These are phyloP conservation scores for Drepana arcuata DNA, from an alignment of 1,140 invertebrate genomes.

Conservation along the genomic window DNA sequence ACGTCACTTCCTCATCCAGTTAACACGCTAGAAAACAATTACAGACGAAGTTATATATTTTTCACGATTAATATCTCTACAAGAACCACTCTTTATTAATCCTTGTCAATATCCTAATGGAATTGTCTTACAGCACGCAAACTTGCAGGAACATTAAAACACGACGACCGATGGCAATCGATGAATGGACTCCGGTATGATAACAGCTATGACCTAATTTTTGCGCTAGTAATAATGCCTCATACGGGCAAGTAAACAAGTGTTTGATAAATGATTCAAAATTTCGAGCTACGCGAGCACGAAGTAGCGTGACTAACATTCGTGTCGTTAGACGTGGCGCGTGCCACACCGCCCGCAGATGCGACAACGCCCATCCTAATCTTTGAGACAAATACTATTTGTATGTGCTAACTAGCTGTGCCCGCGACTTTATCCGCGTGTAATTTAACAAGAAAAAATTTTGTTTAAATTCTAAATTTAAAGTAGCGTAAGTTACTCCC, in stretches of 20 bases:
- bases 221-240: conserved; percentile 11
- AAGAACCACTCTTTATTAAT: conserved; percentile 6
- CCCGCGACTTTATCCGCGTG: too few relatives aligned
- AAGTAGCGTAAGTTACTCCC: too few relatives aligned
- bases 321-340: conserved; percentile 3
- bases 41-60: too few relatives aligned
- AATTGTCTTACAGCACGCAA: conserved; percentile 6
- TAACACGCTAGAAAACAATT: too few relatives aligned
- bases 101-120: conserved; percentile 10
- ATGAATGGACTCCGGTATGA: conserved; percentile 17
- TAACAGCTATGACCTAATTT: conserved; percentile 15
- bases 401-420: too few relatives aligned
- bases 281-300: conserved; percentile 14
- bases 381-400: too few relatives aligned
- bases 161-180: conserved; percentile 9
- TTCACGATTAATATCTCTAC: conserved; percentile 4
- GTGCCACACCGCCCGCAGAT: background rate
- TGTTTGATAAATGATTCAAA: conserved; percentile 24
- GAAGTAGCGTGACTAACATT: conserved; percentile 11
- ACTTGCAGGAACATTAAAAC: conserved; percentile 1
- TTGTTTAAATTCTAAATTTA: too few relatives aligned
- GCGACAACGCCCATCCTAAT: too few relatives aligned
- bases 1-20: too few relatives aligned
- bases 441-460: too few relatives aligned
- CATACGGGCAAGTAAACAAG: conserved; percentile 13